phyloP scores from a whole-genome alignment of 2,888 invertebrate species.

The Pelosia muscerda region DNA sequence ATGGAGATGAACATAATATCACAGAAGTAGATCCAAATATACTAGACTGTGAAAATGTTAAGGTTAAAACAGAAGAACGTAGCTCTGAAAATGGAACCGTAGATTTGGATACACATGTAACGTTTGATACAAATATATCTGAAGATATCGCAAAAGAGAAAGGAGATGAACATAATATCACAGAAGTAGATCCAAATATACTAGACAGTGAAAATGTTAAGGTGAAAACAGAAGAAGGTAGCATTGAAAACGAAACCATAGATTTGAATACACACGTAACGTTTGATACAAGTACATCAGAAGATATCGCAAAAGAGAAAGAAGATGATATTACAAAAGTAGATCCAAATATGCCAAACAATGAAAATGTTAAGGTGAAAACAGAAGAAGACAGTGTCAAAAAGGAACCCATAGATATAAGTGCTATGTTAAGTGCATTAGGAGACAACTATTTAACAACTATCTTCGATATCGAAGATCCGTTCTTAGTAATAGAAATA shows the following conservation, averaged over 20 bases:
- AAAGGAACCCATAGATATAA: constrained; percentile 28
- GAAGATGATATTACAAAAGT: neutral
- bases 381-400: constrained; percentile 28
- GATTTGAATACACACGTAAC: constrained; percentile 2
- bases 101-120: too few relatives aligned
- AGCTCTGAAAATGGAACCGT: too few relatives aligned
- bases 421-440: constrained; percentile 54
- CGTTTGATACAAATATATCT: too few relatives aligned
- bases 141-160: too few relatives aligned
- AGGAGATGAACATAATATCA: too few relatives aligned
- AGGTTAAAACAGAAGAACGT: too few relatives aligned
- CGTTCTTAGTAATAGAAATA: constrained; percentile 70
- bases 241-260: too few relatives aligned
- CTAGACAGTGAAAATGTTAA: too few relatives aligned
- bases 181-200: too few relatives aligned
- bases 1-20: neutral
- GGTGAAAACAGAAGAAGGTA: too few relatives aligned
- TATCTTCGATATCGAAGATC: constrained; percentile 67
- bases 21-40: neutral
- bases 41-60: too few relatives aligned
- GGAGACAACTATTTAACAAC: constrained; percentile 59
- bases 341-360: constrained; percentile 3
- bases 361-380: neutral
- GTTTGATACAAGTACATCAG: neutral
- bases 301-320: neutral